Evolutionary conservation across 2,888 invertebrate genomes (phyloP), one percentile per base, ranked within the genome.

Genomic region (Synanthedon vespiformis): DNA sequence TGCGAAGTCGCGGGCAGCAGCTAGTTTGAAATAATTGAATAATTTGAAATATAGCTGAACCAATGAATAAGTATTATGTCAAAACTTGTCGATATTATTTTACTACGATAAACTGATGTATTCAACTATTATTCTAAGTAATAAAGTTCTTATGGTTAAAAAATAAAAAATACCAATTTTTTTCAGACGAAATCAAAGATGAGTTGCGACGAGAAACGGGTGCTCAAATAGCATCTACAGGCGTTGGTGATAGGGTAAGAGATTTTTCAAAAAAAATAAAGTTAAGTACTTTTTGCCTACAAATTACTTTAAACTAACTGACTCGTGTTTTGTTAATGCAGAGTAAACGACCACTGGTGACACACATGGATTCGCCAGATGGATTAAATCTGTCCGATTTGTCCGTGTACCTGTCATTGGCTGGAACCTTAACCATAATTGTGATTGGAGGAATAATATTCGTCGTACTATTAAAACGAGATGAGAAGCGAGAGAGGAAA

Each of bases 161-260:
- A 16, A 16, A 16, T 16, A 2, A 16, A 1, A 16, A 16, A 16
- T 16, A 1, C 16, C 1, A 1, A 1, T 16, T 16, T 16, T 34
- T 75, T 80, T 44, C 67, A 86, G 88, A 80, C 63, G 75, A 89
- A 13, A 90, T 94, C 55, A 92, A 92, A 65, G 90, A 91, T 51
- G 88, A 92, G 61, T 80, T 95, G 34, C 89, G 90, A 51, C 84
- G 89, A 8, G 86, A 89, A 53, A 89, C 92, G 22, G 93, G 94
- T 40, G 90, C 93, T 6, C 90, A 92, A 61, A 90, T 95, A 49
- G 72, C 90, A 22, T 89, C 91, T 40, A 92, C 93, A 18, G 95
- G 95, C 40, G 91, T 95, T 54, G 95, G 95, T 27, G 93, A 95
- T 67, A 91, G 92, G 89, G 95, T 94, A 84, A 89, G 80, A 55